phyloP scores from a whole-genome alignment of 2,113 vertebrate genomes.

The Cyprinodon brontotheroides region DNA sequence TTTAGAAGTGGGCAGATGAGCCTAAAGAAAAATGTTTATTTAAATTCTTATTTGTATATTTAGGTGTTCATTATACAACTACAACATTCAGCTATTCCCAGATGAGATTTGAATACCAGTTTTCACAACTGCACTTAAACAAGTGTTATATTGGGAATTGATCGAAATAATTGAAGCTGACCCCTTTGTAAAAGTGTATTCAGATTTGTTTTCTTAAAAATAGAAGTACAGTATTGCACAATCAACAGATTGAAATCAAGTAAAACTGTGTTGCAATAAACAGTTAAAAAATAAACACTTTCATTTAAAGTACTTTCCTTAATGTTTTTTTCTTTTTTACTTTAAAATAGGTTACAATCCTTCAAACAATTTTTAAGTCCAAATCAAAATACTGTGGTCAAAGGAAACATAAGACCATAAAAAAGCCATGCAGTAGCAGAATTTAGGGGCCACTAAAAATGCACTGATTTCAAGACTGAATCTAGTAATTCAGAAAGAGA shows the following conservation, averaged over 20 bases:
- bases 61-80: background rate
- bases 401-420: no score
- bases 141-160: background rate
- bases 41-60: background rate
- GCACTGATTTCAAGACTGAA: no score
- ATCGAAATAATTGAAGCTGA: background rate
- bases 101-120: background rate
- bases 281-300: background rate
- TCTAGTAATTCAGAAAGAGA: no score
- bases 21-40: constrained; percentile 3
- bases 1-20: constrained; percentile 20
- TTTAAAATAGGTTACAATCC: no score
- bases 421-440: no score
- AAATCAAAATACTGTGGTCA: background rate
- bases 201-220: background rate
- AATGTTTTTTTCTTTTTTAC: no score
- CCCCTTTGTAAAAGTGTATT: no score
- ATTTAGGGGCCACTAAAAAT: no score
- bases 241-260: background rate
- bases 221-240: background rate
- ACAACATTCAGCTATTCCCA: background rate
- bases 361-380: background rate
- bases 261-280: background rate
- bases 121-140: background rate
- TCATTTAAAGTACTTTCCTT: background rate